A percentile compares a stretch with the other conserved stretches of the same genome.
phyloP scores from a whole-genome alignment of 2,113 vertebrate species.

The Gavialis gangeticus region DNA sequence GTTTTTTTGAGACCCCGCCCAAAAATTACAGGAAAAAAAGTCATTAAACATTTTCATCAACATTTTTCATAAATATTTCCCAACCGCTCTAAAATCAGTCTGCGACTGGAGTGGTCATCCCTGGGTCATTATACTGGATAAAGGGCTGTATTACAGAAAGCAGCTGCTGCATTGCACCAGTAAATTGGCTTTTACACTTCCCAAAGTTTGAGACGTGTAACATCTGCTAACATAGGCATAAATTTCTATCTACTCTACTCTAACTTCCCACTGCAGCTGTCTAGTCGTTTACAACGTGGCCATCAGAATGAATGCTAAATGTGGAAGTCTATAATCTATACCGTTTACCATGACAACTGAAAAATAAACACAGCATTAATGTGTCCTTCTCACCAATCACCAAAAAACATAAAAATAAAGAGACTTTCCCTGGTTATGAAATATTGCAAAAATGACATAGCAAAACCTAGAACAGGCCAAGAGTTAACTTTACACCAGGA shows the following conservation, averaged over 20 bases:
- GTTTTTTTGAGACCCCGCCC: neutral
- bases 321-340: neutral
- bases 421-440: neutral
- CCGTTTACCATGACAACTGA: neutral
- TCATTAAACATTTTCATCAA: neutral
- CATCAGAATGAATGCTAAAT: neutral
- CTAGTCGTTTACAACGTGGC: neutral
- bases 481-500: neutral
- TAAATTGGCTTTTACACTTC: neutral
- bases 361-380: neutral
- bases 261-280: neutral
- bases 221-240: neutral
- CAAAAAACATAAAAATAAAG: neutral
- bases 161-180: fast-evolving
- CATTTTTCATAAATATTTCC: neutral
- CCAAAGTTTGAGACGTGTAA: neutral
- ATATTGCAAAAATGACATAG: neutral
- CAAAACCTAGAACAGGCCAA: neutral
- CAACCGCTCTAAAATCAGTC: neutral
- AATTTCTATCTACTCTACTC: neutral
- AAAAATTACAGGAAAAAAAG: neutral
- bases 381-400: neutral
- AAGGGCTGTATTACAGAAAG: neutral
- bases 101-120: neutral
- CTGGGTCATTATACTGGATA: neutral